Base-by-base conservation (phyloP, 2,888 invertebrate genomes). In the Leptopilina syphax region DNA sequence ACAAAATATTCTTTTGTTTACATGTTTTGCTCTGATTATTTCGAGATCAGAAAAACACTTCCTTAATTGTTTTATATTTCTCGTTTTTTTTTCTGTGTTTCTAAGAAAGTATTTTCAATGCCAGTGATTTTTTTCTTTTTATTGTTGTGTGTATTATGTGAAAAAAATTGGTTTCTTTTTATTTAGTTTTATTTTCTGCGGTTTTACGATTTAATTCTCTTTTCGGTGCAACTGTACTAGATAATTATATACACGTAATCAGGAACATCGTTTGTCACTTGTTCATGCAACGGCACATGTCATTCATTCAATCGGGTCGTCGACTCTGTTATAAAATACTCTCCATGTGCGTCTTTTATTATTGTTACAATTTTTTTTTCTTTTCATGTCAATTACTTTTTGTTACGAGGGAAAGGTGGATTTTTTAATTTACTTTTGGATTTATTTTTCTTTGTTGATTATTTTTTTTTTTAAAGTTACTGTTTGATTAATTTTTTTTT, bases 241-340 rank as follows among this genome's bases (percentile, higher is more conserved):
- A 12, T 50, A 50, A 50, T 50, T 50, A 18, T 13, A n/a, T 63
- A 73, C 13, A 54, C 27, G 34, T 54, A 73, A 24, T 54, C 27
- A 73, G 27, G n/a, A 54, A 41, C 18, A 44, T 67, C 67, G 67
- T 18, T 67, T 67, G 34, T 41, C 41, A 66, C 66, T 66, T 66
- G 66, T n/a, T 47, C 67, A 10, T 67, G 67, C 47, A 67, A 44
- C 8, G 13, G 54, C 70, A 13, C 13, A 12, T 27, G 73, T 73
- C 27, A 57, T 57, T 27, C 34, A 73, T 18, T 63, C 34, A 57
- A 70, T 57, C 73, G 27, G 73, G 73, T 73, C 57, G 54, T 57
- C 73, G 34, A 9, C 73, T 73, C 54, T n/a, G 24, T 57, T 27
- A 57, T 8, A 44, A 73, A 57, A 73, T 70, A 7, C 8, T 34